Evolutionary conservation across 1,140 invertebrate genomes (phyloP).

Genomic region (Rhagoletis zephyria): DNA sequence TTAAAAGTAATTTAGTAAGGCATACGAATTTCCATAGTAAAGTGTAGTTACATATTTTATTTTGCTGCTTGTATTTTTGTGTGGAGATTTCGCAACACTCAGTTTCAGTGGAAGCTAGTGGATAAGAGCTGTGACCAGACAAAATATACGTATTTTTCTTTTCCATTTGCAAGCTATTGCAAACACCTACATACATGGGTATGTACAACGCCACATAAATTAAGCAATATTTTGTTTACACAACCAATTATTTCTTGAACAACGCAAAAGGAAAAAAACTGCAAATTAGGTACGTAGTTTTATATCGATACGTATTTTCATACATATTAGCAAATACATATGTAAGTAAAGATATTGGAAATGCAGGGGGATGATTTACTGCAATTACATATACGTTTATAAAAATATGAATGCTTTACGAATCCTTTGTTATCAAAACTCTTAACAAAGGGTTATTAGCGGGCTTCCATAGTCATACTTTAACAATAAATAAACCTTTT

Average conservation of each 20-base stretch:
- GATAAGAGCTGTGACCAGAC: not conserved
- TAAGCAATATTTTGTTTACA: slow-evolving; percentile 24
- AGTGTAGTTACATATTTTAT: not conserved
- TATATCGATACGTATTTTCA: not conserved
- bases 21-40: not conserved
- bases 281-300: slow-evolving; percentile 1
- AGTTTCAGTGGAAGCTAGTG: slow-evolving; percentile 41
- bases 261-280: not conserved
- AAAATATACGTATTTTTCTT: slow-evolving; percentile 2
- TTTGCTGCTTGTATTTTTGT: slow-evolving; percentile 1
- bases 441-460: not conserved
- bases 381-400: not conserved
- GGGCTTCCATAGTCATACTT: not conserved
- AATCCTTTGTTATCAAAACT: not conserved
- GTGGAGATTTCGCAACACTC: not conserved
- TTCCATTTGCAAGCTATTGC: not conserved
- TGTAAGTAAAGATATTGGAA: not conserved
- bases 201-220: slow-evolving; percentile 1
- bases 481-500: not conserved
- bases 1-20: slow-evolving; percentile 2
- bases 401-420: not conserved
- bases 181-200: not conserved
- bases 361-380: not conserved
- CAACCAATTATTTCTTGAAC: not conserved
- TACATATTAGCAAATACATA: not conserved